Evolutionary conservation across 2,113 vertebrate genomes (phyloP), one percentile per base, ranked within the genome.

Genomic region (Gracilinanus agilis): DNA sequence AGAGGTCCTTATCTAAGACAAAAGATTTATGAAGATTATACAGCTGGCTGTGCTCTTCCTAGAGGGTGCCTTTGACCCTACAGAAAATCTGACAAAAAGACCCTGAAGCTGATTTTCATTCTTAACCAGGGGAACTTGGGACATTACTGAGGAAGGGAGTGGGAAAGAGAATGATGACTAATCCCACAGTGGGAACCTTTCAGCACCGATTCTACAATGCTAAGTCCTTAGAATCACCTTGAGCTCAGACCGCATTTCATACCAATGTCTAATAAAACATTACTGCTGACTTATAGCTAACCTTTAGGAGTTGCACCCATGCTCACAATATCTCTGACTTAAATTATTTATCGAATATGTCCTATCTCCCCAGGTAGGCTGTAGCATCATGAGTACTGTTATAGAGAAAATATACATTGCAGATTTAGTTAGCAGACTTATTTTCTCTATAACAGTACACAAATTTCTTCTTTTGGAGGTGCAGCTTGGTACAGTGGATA

Each of bases 1-100:
- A 96, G 95, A 55, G 16, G 90, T 91, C 75, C 55, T 94, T 54
- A 55, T n/a, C 89, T 4, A 40, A 91, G 89, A 95, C 12, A 90
- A 96, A 97, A 55, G 92, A 54, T 49, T 90, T 89, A 92, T 89
- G 92, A 89, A 92, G 55, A 61, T 89, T 67, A 44, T 44, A 61
- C 40, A 58, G 95, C 58, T 40, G 34, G 95, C 58, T 40, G 34
- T 83, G 34, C 16, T 83, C n/a, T 83, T 83, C 61, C 34, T n/a
- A n/a, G 16, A 83, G 67, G n/a, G 67, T 83, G n/a, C 67, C 67
- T 83, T 83, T 83, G 67, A 40, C 67, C n/a, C 34, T 23, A 40
- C 7, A 8, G n/a, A 40, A 83, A 83, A 83, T 21, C n/a, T 40
- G n/a, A 40, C n/a, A n/a, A 40, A 83, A 83, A 83, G 19, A n/a